Base-by-base conservation (phyloP, 1,140 invertebrate species). In the Calliopsis andreniformis region DNA sequence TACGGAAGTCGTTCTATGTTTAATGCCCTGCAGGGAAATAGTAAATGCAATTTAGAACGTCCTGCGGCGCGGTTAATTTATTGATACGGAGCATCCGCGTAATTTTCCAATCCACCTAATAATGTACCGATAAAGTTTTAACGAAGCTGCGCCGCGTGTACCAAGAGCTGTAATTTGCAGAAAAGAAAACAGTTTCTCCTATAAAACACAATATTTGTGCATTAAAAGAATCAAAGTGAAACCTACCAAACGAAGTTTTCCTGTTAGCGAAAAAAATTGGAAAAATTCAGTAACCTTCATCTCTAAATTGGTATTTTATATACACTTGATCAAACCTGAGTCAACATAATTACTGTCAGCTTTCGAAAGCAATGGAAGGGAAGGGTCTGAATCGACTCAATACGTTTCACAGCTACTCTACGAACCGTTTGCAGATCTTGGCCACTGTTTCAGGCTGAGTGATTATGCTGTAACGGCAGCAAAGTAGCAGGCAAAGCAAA, bases 401-500 rank as follows among this genome's bases (percentile, higher is more conserved):
- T 42, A 14, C 42, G 16, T 42, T 42, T 14, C 42, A 42, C 42
- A n/a, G n/a, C n/a, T n/a, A n/a, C n/a, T n/a, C n/a, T n/a, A n/a
- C n/a, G 80, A 63, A 72, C 78, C 73, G 79, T 76, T 81, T 83
- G 84, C 79, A 70, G 56, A 78, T 71, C 76, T 80, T 64, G 78
- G 76, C 35, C 47, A 45, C 76, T 80, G 79, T 84, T 68, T 59
- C 63, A 53, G 51, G 55, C 30, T 32, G 67, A 64, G 81, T 81
- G 84, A 87, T 87, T 86, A 87, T 84, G 82, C 78, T 80, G 66
- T 80, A 83, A 79, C 72, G 76, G 72, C 43, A 67, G 64, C 76
- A 80, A 87, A 87, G 79, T 87, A 77, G 78, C 79, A 70, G 75
- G 62, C 79, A 80, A 83, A 83, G 82, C 71, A 71, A 71, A 53